Conservation (phyloP, 1,140 invertebrate genomes). For the Dreissena polymorpha region DNA sequence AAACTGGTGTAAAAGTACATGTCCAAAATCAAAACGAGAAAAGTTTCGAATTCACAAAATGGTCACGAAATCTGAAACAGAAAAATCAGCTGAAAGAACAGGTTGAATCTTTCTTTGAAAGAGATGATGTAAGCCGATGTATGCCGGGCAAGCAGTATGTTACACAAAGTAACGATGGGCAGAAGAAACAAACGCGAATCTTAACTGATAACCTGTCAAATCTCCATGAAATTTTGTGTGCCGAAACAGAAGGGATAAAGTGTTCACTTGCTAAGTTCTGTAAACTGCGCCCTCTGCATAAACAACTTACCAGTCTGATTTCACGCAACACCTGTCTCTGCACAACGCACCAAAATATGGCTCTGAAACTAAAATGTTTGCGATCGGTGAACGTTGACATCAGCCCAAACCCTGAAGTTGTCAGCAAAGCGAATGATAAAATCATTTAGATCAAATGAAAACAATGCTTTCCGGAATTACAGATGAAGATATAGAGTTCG, state of each 20-base stretch:
- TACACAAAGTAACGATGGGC: slow-evolving; percentile 3
- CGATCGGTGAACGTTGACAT: background rate
- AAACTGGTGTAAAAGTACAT: background rate
- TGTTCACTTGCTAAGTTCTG: background rate
- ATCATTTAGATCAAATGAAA: slow-evolving; percentile 10
- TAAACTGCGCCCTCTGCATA: background rate
- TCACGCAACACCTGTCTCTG: slow-evolving; percentile 5
- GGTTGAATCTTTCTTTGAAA: slow-evolving; percentile 6
- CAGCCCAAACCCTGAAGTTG: slow-evolving; percentile 12
- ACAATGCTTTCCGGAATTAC: background rate
- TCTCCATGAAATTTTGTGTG: background rate
- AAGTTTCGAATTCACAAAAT: background rate
- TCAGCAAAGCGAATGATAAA: background rate
- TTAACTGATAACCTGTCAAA: slow-evolving; percentile 27
- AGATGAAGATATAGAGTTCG: slow-evolving; percentile 10
- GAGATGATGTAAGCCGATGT: slow-evolving; percentile 9
- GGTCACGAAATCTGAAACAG: background rate
- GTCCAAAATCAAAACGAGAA: background rate
- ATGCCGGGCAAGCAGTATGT: slow-evolving; percentile 38
- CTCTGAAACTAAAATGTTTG: slow-evolving; percentile 19
- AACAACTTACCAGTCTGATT: background rate
- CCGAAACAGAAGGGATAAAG: background rate
- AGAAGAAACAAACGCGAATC: slow-evolving; percentile 23
- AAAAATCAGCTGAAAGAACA: background rate
- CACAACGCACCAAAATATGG: slow-evolving; percentile 16